These are phyloP conservation scores for Lasioglossum marginatum DNA, from an alignment of 2,888 invertebrate genomes.

Conservation along the genomic window DNA sequence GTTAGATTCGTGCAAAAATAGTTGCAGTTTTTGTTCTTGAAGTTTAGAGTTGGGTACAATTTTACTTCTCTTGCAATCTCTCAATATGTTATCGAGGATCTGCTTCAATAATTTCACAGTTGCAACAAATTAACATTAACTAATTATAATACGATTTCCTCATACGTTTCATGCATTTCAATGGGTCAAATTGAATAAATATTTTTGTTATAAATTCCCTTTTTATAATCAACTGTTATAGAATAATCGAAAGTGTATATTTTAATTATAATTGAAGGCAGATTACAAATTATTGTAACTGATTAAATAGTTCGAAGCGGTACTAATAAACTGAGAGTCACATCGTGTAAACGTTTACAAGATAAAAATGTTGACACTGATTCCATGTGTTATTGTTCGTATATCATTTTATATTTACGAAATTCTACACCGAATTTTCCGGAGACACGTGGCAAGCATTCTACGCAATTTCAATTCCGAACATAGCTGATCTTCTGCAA, in stretches of 20 bases:
- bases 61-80: not conserved
- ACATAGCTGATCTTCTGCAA: conserved; percentile 15
- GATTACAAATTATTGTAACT: not conserved
- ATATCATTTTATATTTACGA: not conserved
- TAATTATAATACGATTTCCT: no score
- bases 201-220: not conserved
- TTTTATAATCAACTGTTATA: not conserved
- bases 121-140: no score
- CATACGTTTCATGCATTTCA: no score
- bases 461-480: conserved; percentile 23
- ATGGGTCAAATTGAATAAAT: not conserved
- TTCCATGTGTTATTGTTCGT: not conserved
- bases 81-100: not conserved
- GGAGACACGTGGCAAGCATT: conserved; percentile 18
- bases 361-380: not conserved
- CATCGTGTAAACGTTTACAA: not conserved
- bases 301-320: not conserved
- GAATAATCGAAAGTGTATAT: not conserved
- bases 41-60: not conserved
- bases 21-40: not conserved
- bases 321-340: no score
- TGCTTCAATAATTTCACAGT: no score
- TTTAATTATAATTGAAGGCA: not conserved
- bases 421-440: conserved; percentile 2
- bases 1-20: not conserved